Percentiles rank a stretch among this genome's conserved stretches.
phyloP scores from a whole-genome alignment of 2,113 vertebrate genomes.

The Pangasianodon hypophthalmus region DNA sequence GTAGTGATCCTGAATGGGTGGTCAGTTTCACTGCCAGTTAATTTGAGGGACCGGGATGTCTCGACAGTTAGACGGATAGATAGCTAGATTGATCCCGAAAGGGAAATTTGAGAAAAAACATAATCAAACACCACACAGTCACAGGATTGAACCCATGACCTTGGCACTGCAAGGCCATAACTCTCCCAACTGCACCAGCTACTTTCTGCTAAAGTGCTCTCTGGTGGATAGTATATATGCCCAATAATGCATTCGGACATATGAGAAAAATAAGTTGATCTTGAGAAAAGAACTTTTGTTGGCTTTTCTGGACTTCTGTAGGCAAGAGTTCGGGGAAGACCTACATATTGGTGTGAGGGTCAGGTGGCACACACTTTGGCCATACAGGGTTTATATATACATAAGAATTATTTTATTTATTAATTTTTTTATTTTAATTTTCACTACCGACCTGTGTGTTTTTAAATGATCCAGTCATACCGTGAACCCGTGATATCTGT shows the following conservation, averaged over 20 bases:
- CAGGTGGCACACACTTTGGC: background rate
- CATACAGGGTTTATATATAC: too few relatives aligned
- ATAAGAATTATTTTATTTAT: too few relatives aligned
- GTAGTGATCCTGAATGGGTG: background rate
- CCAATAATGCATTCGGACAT: background rate
- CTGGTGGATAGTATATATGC: background rate
- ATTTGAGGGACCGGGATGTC: background rate
- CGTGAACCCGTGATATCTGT: background rate
- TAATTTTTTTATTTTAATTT: too few relatives aligned
- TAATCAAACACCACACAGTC: too few relatives aligned
- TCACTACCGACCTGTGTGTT: too few relatives aligned
- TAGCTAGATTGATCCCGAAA: too few relatives aligned
- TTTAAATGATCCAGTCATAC: too few relatives aligned
- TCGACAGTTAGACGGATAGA: too few relatives aligned
- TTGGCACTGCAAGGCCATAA: background rate
- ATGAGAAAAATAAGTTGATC: too few relatives aligned
- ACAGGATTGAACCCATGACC: too few relatives aligned
- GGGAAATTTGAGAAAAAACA: too few relatives aligned
- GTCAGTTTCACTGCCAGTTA: background rate
- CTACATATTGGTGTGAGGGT: background rate
- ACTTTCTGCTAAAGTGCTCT: background rate
- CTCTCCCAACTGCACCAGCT: background rate
- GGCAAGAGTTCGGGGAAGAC: too few relatives aligned
- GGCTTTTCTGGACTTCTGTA: background rate
- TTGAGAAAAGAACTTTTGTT: background rate